A percentile compares a stretch with the other conserved stretches of the same genome.
These are phyloP conservation scores for Rhegmatorhina hoffmannsi DNA, from an alignment of 2,113 vertebrate genomes.

Conservation along the genomic window DNA sequence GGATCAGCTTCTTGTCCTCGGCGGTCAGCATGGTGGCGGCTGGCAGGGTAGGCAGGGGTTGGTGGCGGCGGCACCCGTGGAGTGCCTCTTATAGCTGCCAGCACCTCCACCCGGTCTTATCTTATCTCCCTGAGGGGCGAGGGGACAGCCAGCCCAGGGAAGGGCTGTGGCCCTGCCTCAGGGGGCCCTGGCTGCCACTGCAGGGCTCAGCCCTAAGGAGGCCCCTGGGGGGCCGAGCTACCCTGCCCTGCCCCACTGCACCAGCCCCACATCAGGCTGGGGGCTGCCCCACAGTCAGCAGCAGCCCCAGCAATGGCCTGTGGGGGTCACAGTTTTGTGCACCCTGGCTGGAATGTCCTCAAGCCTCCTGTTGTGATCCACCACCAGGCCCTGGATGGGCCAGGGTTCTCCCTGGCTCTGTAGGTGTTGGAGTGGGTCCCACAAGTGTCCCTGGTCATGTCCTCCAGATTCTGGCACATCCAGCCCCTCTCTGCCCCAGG, in stretches of 20 bases:
- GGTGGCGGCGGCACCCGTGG: accelerated
- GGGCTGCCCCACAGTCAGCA: neutral
- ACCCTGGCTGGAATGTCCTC: accelerated
- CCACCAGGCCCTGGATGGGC: accelerated
- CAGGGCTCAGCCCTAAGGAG: neutral
- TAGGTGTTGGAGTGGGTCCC: neutral
- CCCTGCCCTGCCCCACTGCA: neutral
- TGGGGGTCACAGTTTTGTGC: neutral
- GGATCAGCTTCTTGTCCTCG: constrained; percentile 72
- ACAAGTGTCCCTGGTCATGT: neutral
- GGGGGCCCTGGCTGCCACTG: neutral
- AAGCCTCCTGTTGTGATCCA: neutral
- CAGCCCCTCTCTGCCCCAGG: neutral
- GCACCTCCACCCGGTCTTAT: neutral
- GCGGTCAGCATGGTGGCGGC: constrained; percentile 55
- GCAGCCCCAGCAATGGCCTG: accelerated
- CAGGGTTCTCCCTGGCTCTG: neutral
- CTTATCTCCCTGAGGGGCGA: neutral
- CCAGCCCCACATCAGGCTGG: neutral
- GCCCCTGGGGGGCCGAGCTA: neutral
- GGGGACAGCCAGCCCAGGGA: neutral
- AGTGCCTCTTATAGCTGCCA: neutral
- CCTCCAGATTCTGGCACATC: neutral
- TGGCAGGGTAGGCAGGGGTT: neutral
- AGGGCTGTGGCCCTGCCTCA: accelerated